Conservation (phyloP, 2,113 vertebrate species). For the Turnix velox region DNA sequence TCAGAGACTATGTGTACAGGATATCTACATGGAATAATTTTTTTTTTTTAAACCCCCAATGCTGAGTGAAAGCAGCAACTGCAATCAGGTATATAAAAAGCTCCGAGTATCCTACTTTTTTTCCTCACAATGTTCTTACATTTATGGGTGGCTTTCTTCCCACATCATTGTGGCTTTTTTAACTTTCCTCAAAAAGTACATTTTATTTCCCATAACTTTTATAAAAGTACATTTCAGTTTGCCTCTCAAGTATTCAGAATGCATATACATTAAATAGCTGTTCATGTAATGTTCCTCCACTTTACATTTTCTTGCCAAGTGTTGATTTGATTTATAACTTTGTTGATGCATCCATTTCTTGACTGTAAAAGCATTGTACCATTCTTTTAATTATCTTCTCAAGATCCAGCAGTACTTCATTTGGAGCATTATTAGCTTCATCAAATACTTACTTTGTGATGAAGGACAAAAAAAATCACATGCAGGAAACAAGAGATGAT, state of each 20-base stretch:
- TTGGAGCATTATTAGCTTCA: not conserved
- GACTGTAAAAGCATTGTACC: not conserved
- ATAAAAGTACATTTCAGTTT: not conserved
- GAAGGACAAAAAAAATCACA: not conserved
- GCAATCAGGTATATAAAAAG: not conserved
- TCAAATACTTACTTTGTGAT: not conserved
- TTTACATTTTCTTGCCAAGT: not conserved
- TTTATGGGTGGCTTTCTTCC: not conserved
- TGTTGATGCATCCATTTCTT: not conserved
- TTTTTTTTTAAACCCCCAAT: too few species aligned
- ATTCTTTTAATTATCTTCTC: slow-evolving; percentile 21
- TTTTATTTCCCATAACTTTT: not conserved
- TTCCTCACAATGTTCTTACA: not conserved
- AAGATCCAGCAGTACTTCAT: not conserved
- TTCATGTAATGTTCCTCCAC: not conserved
- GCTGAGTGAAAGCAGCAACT: not conserved
- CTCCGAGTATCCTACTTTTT: not conserved
- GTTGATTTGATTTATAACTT: not conserved
- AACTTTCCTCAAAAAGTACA: not conserved
- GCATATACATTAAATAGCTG: not conserved
- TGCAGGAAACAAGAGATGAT: not conserved
- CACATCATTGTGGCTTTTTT: rapidly evolving
- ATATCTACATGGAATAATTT: too few species aligned
- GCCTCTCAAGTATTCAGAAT: not conserved
- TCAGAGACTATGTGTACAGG: not conserved